Percentiles rank a stretch among this genome's conserved stretches.
Conservation (phyloP, 2,113 vertebrate species). For the Ornithorhynchus anatinus region DNA sequence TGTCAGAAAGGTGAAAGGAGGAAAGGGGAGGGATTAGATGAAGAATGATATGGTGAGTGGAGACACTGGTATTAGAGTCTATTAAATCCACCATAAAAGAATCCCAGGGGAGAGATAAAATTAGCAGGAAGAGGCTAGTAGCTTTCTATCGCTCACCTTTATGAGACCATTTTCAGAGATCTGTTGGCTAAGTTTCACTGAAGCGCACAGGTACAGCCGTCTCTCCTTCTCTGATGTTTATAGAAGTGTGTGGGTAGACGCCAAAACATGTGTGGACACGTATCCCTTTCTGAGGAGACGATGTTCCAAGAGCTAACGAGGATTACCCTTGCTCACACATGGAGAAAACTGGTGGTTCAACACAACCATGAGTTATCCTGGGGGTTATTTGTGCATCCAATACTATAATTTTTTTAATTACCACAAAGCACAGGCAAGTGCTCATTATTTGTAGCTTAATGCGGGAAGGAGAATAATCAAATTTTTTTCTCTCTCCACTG, state of each 20-base stretch:
- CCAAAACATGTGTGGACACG: slow-evolving; percentile 69
- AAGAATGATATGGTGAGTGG: background rate
- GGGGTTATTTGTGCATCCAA: slow-evolving; percentile 59
- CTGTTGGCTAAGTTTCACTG: slow-evolving; percentile 54
- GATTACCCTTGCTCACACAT: slow-evolving; percentile 62
- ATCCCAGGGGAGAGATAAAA: slow-evolving; percentile 26
- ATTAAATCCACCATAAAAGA: slow-evolving; percentile 10
- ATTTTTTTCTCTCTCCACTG: background rate
- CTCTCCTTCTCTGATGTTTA: slow-evolving; percentile 30
- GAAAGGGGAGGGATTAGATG: background rate
- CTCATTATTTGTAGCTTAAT: slow-evolving; percentile 27
- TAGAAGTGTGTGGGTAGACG: slow-evolving; percentile 57
- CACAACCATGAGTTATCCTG: slow-evolving; percentile 53
- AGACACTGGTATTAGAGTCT: slow-evolving; percentile 27
- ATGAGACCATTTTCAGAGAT: slow-evolving; percentile 62
- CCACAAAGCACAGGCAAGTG: slow-evolving; percentile 44
- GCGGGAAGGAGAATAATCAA: slow-evolving; percentile 31
- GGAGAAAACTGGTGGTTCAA: slow-evolving; percentile 67
- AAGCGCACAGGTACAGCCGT: slow-evolving; percentile 40
- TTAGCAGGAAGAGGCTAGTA: slow-evolving; percentile 39
- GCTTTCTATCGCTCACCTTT: slow-evolving; percentile 55
- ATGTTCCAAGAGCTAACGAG: slow-evolving; percentile 46
- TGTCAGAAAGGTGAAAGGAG: background rate
- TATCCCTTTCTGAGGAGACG: slow-evolving; percentile 57
- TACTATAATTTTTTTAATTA: slow-evolving; percentile 72